These are phyloP conservation scores for Monochamus alternatus DNA, from an alignment of 2,888 invertebrate genomes.

Conservation along the genomic window DNA sequence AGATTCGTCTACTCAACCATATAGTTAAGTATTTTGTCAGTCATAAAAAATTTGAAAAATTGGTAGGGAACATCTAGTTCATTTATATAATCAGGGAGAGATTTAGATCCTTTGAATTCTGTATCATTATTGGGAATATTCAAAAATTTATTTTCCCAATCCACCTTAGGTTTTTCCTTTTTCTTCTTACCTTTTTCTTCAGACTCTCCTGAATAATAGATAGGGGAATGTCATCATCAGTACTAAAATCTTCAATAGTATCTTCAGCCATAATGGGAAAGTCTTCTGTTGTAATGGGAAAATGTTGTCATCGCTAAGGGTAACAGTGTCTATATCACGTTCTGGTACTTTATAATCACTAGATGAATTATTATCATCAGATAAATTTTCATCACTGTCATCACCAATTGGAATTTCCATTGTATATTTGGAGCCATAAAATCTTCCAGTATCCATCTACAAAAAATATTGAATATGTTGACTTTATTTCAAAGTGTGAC, in stretches of 20 bases:
- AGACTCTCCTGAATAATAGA: slow-evolving; percentile 11
- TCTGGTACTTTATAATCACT: no score
- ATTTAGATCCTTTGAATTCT: slow-evolving; percentile 22
- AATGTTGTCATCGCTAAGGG: slow-evolving; percentile 8
- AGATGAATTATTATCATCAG: slow-evolving; percentile 34
- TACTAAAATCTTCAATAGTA: no score
- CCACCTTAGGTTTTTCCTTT: slow-evolving; percentile 22
- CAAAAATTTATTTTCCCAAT: no score
- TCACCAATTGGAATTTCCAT: slow-evolving; percentile 20
- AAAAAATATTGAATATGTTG: background rate
- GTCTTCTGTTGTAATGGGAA: no score
- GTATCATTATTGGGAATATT: background rate
- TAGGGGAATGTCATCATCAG: slow-evolving; percentile 29
- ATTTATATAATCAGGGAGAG: slow-evolving; percentile 13
- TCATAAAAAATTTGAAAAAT: slow-evolving; percentile 27
- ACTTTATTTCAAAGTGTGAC: no score
- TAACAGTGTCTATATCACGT: background rate
- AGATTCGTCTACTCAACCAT: slow-evolving; percentile 31
- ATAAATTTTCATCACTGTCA: slow-evolving; percentile 33
- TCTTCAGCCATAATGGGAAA: no score
- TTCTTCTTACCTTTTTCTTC: slow-evolving; percentile 4
- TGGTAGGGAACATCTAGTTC: slow-evolving; percentile 16
- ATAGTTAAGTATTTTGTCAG: slow-evolving; percentile 21
- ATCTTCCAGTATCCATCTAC: slow-evolving; percentile 36
- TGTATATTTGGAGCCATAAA: slow-evolving; percentile 27